These are phyloP conservation scores for Leucoma salicis DNA, from an alignment of 2,888 invertebrate genomes.

Conservation along the genomic window DNA sequence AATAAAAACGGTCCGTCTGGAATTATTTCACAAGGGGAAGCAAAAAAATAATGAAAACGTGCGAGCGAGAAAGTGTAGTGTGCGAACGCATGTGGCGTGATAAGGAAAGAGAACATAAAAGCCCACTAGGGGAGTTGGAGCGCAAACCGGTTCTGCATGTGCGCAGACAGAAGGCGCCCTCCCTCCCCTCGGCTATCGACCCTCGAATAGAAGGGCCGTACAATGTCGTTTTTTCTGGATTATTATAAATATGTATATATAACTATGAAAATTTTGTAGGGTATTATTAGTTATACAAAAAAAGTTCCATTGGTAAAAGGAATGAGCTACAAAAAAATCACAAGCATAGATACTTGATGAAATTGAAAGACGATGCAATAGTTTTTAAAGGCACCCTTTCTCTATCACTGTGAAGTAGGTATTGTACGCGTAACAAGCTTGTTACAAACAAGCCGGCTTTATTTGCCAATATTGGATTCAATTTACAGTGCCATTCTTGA, in stretches of 20 bases:
- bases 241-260: constrained; percentile 62
- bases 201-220: constrained; percentile 70
- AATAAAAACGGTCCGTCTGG: constrained; percentile 72
- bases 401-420: too few relatives aligned
- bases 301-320: too few relatives aligned
- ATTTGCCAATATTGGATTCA: constrained; percentile 32
- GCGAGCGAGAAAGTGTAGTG: constrained; percentile 66
- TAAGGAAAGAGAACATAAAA: constrained; percentile 62
- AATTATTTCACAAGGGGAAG: constrained; percentile 76
- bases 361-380: constrained; percentile 12
- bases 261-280: neutral
- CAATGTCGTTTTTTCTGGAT: constrained; percentile 71
- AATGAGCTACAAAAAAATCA: neutral
- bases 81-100: constrained; percentile 69
- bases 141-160: constrained; percentile 80
- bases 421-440: constrained; percentile 10
- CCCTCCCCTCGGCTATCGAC: constrained; percentile 74
- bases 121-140: constrained; percentile 72
- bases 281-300: neutral
- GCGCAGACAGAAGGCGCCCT: constrained; percentile 73
- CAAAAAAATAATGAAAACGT: constrained; percentile 77
- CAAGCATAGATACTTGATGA: neutral
- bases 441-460: constrained; percentile 14
- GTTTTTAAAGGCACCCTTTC: constrained; percentile 15
- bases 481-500: constrained; percentile 28